A percentile compares a stretch with the other conserved stretches of the same genome.
These are phyloP conservation scores for Andrena praecox DNA, from an alignment of 2,888 invertebrate species.

Conservation along the genomic window DNA sequence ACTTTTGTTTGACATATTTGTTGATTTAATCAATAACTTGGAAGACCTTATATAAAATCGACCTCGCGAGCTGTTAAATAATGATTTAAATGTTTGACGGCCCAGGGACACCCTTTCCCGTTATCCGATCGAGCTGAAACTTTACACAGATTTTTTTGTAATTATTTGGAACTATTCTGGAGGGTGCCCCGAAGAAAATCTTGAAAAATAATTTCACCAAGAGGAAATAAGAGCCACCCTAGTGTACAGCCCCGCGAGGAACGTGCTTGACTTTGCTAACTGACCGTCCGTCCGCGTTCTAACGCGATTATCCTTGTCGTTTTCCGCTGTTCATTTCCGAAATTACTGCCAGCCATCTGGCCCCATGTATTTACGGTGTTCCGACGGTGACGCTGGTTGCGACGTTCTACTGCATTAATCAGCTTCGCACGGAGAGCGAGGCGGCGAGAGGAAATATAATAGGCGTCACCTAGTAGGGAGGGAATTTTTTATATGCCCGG, in stretches of 20 bases:
- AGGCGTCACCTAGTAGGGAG: background rate
- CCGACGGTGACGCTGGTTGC: slow-evolving; percentile 45
- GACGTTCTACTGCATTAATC: slow-evolving; percentile 57
- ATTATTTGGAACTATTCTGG: no score
- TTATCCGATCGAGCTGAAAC: no score
- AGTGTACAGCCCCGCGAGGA: background rate
- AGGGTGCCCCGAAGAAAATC: no score
- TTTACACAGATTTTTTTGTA: no score
- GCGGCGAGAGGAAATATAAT: slow-evolving; percentile 4
- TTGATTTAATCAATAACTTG: no score
- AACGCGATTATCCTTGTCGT: slow-evolving; percentile 51
- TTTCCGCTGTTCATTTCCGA: slow-evolving; percentile 66
- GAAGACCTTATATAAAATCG: no score
- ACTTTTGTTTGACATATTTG: no score
- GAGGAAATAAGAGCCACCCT: no score
- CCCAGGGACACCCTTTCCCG: no score
- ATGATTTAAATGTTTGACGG: no score
- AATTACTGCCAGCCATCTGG: slow-evolving; percentile 70
- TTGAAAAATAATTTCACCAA: no score
- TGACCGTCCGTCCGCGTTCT: slow-evolving; percentile 49
- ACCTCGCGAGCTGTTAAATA: no score
- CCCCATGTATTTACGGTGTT: slow-evolving; percentile 67
- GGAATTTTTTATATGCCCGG: background rate
- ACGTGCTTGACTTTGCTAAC: slow-evolving; percentile 41
- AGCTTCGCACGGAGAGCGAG: slow-evolving; percentile 43